These are phyloP conservation scores for Uloborus plumipes DNA, from an alignment of 2,888 invertebrate genomes.

Conservation along the genomic window DNA sequence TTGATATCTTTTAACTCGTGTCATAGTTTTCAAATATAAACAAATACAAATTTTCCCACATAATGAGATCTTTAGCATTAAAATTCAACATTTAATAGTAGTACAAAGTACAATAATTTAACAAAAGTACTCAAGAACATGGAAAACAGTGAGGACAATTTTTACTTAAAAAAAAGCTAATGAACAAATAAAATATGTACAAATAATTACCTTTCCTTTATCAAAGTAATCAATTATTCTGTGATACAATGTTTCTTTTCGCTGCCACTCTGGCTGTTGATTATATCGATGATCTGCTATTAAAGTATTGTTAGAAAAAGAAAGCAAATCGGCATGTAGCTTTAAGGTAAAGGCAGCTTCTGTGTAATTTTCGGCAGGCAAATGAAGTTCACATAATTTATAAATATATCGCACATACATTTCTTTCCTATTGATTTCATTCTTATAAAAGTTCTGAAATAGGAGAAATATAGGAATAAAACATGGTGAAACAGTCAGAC, in stretches of 20 bases:
- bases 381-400: constrained; percentile 91
- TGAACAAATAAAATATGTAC: too few relatives aligned
- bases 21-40: too few relatives aligned
- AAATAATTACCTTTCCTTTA: constrained; percentile 82
- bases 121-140: too few relatives aligned
- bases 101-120: too few relatives aligned
- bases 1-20: too few relatives aligned
- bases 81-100: too few relatives aligned
- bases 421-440: constrained; percentile 93
- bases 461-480: constrained; percentile 39
- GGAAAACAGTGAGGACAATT: too few relatives aligned
- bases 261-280: constrained; percentile 87
- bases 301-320: constrained; percentile 77
- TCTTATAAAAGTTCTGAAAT: constrained; percentile 92
- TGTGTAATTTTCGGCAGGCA: constrained; percentile 90
- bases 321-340: constrained; percentile 90
- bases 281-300: constrained; percentile 75
- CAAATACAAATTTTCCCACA: too few relatives aligned
- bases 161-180: too few relatives aligned
- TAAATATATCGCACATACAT: constrained; percentile 97
- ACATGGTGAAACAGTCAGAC: not conserved
- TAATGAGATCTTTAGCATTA: not conserved
- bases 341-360: constrained; percentile 95
- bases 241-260: constrained; percentile 88
- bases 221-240: constrained; percentile 93